Evolutionary conservation across 2,797 vertebrate genomes (phyloP).

Genomic region (Tolypeutes matacus): DNA sequence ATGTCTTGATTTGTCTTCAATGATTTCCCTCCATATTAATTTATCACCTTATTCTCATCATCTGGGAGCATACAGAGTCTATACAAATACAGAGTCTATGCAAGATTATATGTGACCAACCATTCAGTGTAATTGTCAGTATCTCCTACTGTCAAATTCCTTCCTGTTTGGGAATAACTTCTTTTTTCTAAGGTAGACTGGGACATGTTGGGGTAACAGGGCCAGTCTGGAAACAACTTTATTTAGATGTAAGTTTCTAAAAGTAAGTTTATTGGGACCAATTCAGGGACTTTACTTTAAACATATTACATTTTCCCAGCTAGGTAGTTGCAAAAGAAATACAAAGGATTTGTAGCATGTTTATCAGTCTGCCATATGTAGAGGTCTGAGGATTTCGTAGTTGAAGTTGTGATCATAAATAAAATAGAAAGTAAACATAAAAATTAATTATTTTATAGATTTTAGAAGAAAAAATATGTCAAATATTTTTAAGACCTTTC

Average conservation of each 20-base stretch:
- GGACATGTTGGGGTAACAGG: neutral
- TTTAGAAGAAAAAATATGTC: conserved; percentile 42
- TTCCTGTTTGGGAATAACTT: neutral
- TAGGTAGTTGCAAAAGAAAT: conserved; percentile 54
- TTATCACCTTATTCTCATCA: conserved; percentile 14
- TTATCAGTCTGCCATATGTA: neutral
- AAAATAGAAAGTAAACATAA: conserved; percentile 37
- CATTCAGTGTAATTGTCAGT: neutral
- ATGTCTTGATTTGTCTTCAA: conserved; percentile 35
- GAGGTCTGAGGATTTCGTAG: neutral
- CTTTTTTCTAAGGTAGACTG: neutral
- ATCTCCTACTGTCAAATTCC: neutral
- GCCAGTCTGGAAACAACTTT: neutral
- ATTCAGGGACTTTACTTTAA: conserved; percentile 15
- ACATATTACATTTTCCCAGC: neutral
- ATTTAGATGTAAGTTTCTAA: neutral
- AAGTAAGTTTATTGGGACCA: conserved; percentile 26
- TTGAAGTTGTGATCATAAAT: conserved; percentile 27
- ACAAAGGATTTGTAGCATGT: neutral
- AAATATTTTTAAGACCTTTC: conserved; percentile 57
- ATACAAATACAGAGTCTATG: conserved; percentile 50
- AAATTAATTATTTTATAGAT: neutral
- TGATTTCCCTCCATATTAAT: conserved; percentile 14
- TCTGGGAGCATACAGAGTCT: conserved; percentile 31
- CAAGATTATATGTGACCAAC: neutral